Percentiles rank a stretch among this genome's conserved stretches.
These are phyloP conservation scores for Halotydeus destructor DNA, from an alignment of 1,140 invertebrate genomes.

Conservation along the genomic window DNA sequence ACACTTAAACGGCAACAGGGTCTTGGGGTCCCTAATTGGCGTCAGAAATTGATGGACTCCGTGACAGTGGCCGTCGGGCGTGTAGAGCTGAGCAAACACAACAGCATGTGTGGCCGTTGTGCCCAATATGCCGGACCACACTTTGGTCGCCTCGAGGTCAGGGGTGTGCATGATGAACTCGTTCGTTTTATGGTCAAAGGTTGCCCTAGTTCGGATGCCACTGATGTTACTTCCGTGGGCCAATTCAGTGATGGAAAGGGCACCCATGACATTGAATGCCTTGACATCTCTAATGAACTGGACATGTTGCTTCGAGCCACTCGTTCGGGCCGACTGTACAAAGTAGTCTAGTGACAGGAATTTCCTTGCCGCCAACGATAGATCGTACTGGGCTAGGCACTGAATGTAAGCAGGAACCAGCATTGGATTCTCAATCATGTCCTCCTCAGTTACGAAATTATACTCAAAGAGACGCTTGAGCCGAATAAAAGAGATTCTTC, in stretches of 20 bases:
- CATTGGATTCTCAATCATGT: slow-evolving; percentile 28
- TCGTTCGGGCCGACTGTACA: slow-evolving; percentile 29
- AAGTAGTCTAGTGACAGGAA: slow-evolving; percentile 25
- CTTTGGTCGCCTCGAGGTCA: slow-evolving; percentile 81
- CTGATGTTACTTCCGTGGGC: slow-evolving; percentile 82
- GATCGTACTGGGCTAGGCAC: slow-evolving; percentile 42
- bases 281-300: slow-evolving; percentile 43
- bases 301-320: slow-evolving; percentile 53
- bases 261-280: slow-evolving; percentile 40
- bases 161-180: slow-evolving; percentile 74
- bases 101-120: slow-evolving; percentile 65
- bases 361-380: slow-evolving; percentile 39
- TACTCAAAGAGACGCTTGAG: slow-evolving; percentile 38
- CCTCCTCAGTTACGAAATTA: slow-evolving; percentile 36
- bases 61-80: slow-evolving; percentile 51
- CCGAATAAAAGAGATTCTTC: slow-evolving; percentile 35
- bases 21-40: slow-evolving; percentile 50
- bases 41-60: slow-evolving; percentile 67
- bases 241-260: slow-evolving; percentile 78
- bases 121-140: slow-evolving; percentile 77
- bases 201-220: slow-evolving; percentile 67
- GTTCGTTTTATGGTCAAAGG: slow-evolving; percentile 45
- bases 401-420: slow-evolving; percentile 22
- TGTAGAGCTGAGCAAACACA: slow-evolving; percentile 68
- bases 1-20: slow-evolving; percentile 45